Base-by-base conservation (phyloP, 2,113 vertebrate genomes). In the Clarias gariepinus region DNA sequence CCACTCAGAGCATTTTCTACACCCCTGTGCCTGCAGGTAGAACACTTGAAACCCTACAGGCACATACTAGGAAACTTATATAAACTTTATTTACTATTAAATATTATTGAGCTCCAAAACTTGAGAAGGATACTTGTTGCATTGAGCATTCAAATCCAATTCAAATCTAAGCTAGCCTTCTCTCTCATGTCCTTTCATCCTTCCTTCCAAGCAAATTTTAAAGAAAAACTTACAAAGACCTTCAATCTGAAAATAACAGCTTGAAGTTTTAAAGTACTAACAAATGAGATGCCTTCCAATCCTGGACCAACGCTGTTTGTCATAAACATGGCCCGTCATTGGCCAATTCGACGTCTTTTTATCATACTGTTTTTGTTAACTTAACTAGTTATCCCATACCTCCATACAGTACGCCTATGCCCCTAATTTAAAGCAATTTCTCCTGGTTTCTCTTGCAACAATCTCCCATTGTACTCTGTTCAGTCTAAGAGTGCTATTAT, bases 1-100 rank as follows among this genome's bases (percentile, higher is more conserved):
- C 96, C 36, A 97, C 96, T 91, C 96, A 95, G 90, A 97, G 98
- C 92, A 95, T 92, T 91, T 96, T 99, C 89, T 98, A 96, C 0
- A 92, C 95, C 23, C 97, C 97, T 78, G 94, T 94, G 0, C 96
- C 96, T 86, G 95, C 92, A 94, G 96, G 97, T 99, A 77, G 41
- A 76, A 33, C 25, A 15, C 63, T 8, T 58, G 10, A 25, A 28
- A n/a, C 66, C 60, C 41, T 28, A 53, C n/a, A 82, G 23, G 11
- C 68, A 21, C 36, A 52, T n/a, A 57, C 28, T 41, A 47, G 4
- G 21, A 74, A 5, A 53, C 28, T 18, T 78, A 76, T 1, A 47
- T 21, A 21, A 41, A 47, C 8, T 52, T 1, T 55, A 53, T 13
- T 60, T 58, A 58, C 1, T 36, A 80, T 57, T 33, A 60, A 60